Percentiles rank a stretch among this genome's conserved stretches.
Evolutionary conservation across 2,888 invertebrate species (phyloP).

Genomic region (Spisula subtruncata): DNA sequence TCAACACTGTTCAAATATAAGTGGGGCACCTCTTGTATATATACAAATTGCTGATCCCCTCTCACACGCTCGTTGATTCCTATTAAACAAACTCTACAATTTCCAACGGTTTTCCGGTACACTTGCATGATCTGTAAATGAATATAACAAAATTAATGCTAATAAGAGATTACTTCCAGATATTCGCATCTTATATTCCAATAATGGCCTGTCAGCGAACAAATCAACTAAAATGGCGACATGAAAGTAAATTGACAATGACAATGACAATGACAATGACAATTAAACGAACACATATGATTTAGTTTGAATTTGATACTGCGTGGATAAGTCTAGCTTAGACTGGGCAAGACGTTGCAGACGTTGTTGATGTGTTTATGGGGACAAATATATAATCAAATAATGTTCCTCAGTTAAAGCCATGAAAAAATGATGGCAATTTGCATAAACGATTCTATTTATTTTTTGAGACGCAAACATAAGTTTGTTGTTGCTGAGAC

Average conservation of each 20-base stretch:
- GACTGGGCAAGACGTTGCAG: background rate
- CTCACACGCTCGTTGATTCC: conserved; percentile 54
- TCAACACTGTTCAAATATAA: no score
- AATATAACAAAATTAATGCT: conserved; percentile 37
- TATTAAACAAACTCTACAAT: conserved; percentile 58
- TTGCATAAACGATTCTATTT: no score
- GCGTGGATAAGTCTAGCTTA: background rate
- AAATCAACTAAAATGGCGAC: conserved; percentile 13
- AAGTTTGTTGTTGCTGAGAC: no score
- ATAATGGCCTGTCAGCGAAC: conserved; percentile 30
- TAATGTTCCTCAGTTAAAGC: no score
- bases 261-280: no score
- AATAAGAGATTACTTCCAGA: conserved; percentile 3
- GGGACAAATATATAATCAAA: background rate
- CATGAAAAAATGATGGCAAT: no score
- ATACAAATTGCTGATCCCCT: conserved; percentile 48
- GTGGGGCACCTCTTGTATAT: no score
- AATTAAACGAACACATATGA: no score
- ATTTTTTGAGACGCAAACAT: no score
- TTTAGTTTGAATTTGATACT: conserved; percentile 29
- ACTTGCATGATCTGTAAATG: conserved; percentile 63
- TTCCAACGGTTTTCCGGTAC: conserved; percentile 65
- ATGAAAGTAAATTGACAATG: conserved; percentile 18
- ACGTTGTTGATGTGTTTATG: background rate
- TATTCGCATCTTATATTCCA: conserved; percentile 27